Percentiles rank a stretch among this genome's conserved stretches.
Evolutionary conservation across 2,888 invertebrate species (phyloP).

Genomic region (Pemphredon lugubris): DNA sequence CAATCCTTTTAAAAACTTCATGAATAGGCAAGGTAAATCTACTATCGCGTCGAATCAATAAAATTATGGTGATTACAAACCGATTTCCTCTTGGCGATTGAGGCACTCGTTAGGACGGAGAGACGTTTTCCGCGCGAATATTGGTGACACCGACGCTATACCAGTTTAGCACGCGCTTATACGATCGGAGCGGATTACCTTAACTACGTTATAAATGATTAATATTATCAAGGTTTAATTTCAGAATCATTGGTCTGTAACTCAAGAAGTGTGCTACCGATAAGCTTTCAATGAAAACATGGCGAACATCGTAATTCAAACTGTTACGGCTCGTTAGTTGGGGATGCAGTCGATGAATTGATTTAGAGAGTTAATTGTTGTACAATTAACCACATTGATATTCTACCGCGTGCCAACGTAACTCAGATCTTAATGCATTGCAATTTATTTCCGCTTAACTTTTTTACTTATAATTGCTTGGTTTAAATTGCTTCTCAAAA

Average conservation of each 20-base stretch:
- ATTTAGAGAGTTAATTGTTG: too few relatives aligned
- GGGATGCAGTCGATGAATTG: too few relatives aligned
- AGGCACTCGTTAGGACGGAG: background rate
- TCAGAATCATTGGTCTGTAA: background rate
- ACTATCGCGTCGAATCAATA: slow-evolving; percentile 20
- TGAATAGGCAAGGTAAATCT: slow-evolving; percentile 24
- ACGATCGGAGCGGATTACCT: slow-evolving; percentile 4
- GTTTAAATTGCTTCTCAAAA: too few relatives aligned
- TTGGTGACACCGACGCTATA: slow-evolving; percentile 9
- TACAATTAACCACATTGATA: too few relatives aligned
- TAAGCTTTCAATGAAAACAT: too few relatives aligned
- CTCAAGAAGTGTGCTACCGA: background rate
- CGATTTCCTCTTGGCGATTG: slow-evolving; percentile 19
- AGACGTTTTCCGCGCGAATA: slow-evolving; percentile 15
- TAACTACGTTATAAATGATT: background rate
- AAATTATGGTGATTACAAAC: slow-evolving; percentile 3
- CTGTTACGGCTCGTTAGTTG: too few relatives aligned
- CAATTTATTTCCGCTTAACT: too few relatives aligned
- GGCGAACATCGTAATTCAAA: too few relatives aligned
- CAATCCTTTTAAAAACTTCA: slow-evolving; percentile 26
- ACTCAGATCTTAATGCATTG: too few relatives aligned
- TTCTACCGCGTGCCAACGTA: too few relatives aligned
- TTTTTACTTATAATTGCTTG: too few relatives aligned
- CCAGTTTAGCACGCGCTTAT: slow-evolving; percentile 14
- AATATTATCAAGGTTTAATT: background rate